Conservation (phyloP, 2,113 vertebrate species). For the Choloepus hoffmanni region DNA sequence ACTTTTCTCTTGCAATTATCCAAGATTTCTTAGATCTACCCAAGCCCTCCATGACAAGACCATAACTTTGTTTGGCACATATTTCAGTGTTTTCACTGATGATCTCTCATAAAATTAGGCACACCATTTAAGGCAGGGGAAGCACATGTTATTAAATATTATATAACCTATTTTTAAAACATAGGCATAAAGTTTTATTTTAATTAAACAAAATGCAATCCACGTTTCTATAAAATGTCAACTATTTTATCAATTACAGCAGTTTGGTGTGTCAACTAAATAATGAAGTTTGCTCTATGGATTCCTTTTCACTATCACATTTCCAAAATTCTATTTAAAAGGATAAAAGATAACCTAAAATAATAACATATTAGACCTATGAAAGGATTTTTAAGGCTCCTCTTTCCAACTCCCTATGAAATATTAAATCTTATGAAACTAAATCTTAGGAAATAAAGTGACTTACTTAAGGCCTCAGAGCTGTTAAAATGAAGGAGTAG, state of each 20-base stretch:
- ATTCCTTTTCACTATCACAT: not conserved
- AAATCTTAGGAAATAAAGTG: not conserved
- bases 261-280: not conserved
- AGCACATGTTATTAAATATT: not conserved
- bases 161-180: not conserved
- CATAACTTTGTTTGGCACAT: not conserved
- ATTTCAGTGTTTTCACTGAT: slow-evolving; percentile 6
- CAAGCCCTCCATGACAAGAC: not conserved
- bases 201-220: slow-evolving; percentile 25
- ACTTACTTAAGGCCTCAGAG: not conserved
- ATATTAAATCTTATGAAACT: slow-evolving; percentile 2
- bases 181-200: not conserved
- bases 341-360: not conserved
- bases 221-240: slow-evolving; percentile 5
- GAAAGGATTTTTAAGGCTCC: not conserved
- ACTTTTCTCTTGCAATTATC: slow-evolving; percentile 52
- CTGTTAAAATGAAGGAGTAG: not conserved
- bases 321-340: slow-evolving; percentile 42
- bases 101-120: slow-evolving; percentile 21
- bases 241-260: slow-evolving; percentile 23
- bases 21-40: slow-evolving; percentile 9
- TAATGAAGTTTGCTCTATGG: not conserved
- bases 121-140: not conserved
- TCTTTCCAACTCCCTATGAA: slow-evolving; percentile 8
- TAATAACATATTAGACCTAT: not conserved